These are phyloP conservation scores for Drosophila baimaii DNA, from an alignment of 1,140 invertebrate species.

Conservation along the genomic window DNA sequence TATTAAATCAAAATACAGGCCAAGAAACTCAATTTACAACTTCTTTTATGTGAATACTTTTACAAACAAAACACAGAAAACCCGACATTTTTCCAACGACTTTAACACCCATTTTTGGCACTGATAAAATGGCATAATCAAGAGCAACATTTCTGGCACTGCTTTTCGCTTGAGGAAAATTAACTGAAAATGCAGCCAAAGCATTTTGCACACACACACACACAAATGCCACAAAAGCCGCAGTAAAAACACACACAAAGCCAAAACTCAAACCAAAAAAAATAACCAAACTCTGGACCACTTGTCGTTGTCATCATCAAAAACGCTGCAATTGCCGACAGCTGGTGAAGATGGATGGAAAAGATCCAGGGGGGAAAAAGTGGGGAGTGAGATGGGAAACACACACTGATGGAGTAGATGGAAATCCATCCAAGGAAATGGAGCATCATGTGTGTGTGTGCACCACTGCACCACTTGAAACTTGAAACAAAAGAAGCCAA, in stretches of 20 bases:
- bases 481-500: conserved; percentile 63
- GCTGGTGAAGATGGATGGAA: conserved; percentile 37
- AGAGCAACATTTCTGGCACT: conserved; percentile 64
- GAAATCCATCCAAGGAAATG: conserved; percentile 63
- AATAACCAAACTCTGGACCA: conserved; percentile 34
- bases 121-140: conserved; percentile 30
- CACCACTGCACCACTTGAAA: conserved; percentile 62
- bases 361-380: conserved; percentile 3
- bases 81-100: not conserved
- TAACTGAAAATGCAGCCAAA: conserved; percentile 59
- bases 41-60: not conserved
- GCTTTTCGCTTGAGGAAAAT: conserved; percentile 70
- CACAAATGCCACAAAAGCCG: conserved; percentile 42
- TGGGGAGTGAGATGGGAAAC: conserved; percentile 1
- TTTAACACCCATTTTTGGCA: conserved; percentile 8
- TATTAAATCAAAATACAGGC: not conserved
- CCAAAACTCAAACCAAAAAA: conserved; percentile 4
- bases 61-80: not conserved
- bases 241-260: conserved; percentile 36
- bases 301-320: conserved; percentile 55
- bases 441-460: conserved; percentile 49
- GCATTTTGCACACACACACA: not conserved
- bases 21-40: no score
- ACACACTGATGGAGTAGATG: conserved; percentile 34
- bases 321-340: conserved; percentile 57